Evolutionary conservation across 2,113 vertebrate species (phyloP).

Genomic region (Malurus alboscapulatus): DNA sequence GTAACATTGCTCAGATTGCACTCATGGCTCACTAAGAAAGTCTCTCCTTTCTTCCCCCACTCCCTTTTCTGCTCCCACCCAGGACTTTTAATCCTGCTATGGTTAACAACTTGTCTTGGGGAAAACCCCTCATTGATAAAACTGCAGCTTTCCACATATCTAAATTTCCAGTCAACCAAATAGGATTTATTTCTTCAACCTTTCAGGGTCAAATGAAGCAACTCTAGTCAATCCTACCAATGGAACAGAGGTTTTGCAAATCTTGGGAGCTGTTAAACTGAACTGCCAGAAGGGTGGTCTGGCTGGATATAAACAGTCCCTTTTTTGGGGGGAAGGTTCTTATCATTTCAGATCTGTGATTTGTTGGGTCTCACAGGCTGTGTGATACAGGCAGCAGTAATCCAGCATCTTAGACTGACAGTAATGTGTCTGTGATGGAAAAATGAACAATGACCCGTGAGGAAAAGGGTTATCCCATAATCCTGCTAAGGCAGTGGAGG

Average conservation of each 20-base stretch:
- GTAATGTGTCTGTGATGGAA: neutral
- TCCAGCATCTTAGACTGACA: neutral
- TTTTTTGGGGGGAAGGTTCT: neutral
- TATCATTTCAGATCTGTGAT: neutral
- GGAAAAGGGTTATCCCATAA: slow-evolving; percentile 3
- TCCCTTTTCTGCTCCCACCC: neutral
- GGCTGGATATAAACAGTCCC: neutral
- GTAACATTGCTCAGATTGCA: neutral
- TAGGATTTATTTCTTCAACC: neutral
- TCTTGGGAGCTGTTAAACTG: neutral
- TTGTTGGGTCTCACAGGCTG: neutral
- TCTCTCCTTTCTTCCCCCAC: neutral
- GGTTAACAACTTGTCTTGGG: neutral
- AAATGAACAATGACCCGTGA: neutral
- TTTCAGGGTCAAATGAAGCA: neutral
- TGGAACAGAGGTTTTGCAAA: neutral
- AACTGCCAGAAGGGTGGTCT: neutral
- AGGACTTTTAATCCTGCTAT: neutral
- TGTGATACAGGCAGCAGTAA: fast-evolving
- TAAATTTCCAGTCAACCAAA: neutral
- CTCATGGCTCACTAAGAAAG: neutral
- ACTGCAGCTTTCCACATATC: neutral
- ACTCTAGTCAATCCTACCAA: fast-evolving
- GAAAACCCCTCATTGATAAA: neutral
- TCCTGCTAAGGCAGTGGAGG: neutral